Evolutionary conservation across 2,113 vertebrate species (phyloP).

Genomic region (Datnioides undecimradiatus): DNA sequence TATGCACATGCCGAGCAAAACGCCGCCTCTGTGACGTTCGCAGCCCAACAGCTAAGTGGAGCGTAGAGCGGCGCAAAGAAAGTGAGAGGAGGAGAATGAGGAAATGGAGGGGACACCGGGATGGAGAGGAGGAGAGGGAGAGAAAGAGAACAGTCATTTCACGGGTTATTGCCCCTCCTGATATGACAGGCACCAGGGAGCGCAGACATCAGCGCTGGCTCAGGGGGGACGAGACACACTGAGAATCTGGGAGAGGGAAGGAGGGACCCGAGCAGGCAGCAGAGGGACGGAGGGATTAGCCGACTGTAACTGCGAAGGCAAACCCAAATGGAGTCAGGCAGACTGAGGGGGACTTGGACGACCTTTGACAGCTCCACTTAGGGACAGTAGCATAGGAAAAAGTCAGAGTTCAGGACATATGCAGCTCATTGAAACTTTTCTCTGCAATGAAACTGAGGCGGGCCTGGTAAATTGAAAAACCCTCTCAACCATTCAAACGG

Average conservation of each 20-base stretch:
- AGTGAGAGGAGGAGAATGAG: constrained; percentile 55
- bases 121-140: constrained; percentile 48
- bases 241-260: constrained; percentile 27
- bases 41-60: constrained; percentile 61
- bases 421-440: not conserved
- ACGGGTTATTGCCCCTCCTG: constrained; percentile 79
- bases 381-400: not conserved
- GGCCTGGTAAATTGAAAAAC: constrained; percentile 10
- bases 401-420: not conserved
- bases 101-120: constrained; percentile 35
- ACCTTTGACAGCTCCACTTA: constrained; percentile 23
- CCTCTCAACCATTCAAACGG: not conserved
- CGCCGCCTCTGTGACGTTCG: constrained; percentile 23
- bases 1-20: constrained; percentile 17
- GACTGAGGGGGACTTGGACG: constrained; percentile 3
- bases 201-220: constrained; percentile 65
- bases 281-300: constrained; percentile 28
- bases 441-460: not conserved
- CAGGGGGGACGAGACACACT: constrained; percentile 11
- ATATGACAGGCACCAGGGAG: constrained; percentile 78
- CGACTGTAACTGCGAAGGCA: constrained; percentile 24
- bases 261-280: constrained; percentile 42
- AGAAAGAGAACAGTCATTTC: constrained; percentile 78
- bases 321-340: constrained; percentile 40
- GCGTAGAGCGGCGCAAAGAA: constrained; percentile 51